Evolutionary conservation across 2,113 vertebrate species (phyloP).

Genomic region (Geothlypis trichas): DNA sequence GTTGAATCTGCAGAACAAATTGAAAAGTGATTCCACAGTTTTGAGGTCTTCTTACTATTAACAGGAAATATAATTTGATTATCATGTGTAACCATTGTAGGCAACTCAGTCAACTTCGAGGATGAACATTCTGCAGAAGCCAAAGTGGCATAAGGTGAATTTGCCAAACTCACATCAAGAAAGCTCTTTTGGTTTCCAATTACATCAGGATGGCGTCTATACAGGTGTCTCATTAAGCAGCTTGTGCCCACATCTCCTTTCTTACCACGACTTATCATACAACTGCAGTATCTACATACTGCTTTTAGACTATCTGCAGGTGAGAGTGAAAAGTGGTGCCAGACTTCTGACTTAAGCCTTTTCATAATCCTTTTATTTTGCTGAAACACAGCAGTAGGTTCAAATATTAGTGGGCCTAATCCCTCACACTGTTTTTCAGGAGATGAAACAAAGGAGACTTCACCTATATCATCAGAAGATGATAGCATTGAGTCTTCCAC

Average conservation of each 20-base stretch:
- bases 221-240: conserved; percentile 93
- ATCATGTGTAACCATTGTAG: conserved; percentile 69
- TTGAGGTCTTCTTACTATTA: conserved; percentile 96
- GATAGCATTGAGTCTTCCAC: conserved; percentile 68
- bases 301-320: conserved; percentile 92
- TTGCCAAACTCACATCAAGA: conserved; percentile 70
- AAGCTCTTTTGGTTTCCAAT: conserved; percentile 85
- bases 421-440: conserved; percentile 77
- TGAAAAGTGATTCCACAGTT: conserved; percentile 98
- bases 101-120: conserved; percentile 74
- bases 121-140: conserved; percentile 79
- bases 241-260: conserved; percentile 93
- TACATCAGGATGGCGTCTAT: conserved; percentile 87
- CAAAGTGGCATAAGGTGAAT: conserved; percentile 80
- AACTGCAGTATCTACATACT: conserved; percentile 90
- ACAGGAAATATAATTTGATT: conserved; percentile 78
- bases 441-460: conserved; percentile 75
- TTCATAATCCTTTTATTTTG: conserved; percentile 94
- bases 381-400: conserved; percentile 82
- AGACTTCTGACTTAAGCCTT: conserved; percentile 93
- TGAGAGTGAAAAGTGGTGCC: conserved; percentile 91
- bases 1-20: conserved; percentile 92
- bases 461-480: conserved; percentile 77
- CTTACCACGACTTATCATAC: conserved; percentile 91
- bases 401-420: conserved; percentile 52